Evolutionary conservation across 30 jellyfish, hydroid and myxozoan species (phyloP), one percentile per base, ranked within the genome.

Genomic region (Hydractinia echinata): DNA sequence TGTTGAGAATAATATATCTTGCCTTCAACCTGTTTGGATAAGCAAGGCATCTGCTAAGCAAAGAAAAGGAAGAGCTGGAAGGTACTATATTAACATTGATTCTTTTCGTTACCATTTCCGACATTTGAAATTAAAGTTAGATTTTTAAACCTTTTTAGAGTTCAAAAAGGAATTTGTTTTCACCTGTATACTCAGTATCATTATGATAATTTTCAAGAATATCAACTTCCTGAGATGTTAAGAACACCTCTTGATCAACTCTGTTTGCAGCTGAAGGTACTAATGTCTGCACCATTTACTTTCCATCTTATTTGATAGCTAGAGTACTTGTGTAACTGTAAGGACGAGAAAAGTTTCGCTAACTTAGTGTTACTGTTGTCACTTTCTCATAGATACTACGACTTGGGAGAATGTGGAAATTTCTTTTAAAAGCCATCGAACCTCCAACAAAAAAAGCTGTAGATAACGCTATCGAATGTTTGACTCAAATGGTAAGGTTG

Each of bases 41-140:
- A 89, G 96, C 84, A 79, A 84, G 84, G 96, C 96, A 8, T 89
- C 96, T 4, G 87, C 96, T 44, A 89, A 70, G 72, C 96, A 89
- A 66, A 58, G 96, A 51, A 76, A 73, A 80, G 96, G 96, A 14
- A 49, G 96, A 5, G 96, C 96, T 30, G 96, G 96, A 62, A 53
- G 96, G 96, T 83, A 73, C 44, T 2, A 30, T 30, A 30, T 30
- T 5, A 30, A 30, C 44, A 30, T 30, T 30, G 44, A 30, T 30
- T 30, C 44, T 30, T 30, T 30, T 30, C 44, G 44, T 30, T 30
- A 18, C 1, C 19, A 13, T 58, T 58, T 58, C 2, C 3, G 69
- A 18, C 69, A 58, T 58, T 11, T 18, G 19, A 58, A 58, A 58
- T 58, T 58, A 13, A 58, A 58, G 16, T 58, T 58, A 11, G 44